These are phyloP conservation scores for Phaenicophaeus curvirostris DNA, from an alignment of 2,797 vertebrate species.

Conservation along the genomic window DNA sequence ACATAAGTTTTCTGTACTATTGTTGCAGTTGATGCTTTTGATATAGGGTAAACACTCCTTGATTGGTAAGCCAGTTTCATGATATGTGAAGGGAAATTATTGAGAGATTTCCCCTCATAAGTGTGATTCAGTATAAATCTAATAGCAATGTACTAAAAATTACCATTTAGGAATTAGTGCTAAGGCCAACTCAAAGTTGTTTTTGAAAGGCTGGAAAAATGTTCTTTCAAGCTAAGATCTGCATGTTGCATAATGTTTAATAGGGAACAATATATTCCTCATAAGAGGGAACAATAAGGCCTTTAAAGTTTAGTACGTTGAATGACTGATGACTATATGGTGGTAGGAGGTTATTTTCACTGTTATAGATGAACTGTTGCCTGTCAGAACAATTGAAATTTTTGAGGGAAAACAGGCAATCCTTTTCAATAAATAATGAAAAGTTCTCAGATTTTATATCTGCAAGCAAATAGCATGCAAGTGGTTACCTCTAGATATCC, in stretches of 20 bases:
- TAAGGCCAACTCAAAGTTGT: neutral
- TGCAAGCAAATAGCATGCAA: neutral
- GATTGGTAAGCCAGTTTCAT: neutral
- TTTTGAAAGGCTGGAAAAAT: slow-evolving; percentile 1
- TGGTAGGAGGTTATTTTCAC: neutral
- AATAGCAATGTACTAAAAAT: neutral
- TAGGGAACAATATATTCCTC: neutral
- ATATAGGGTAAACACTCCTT: neutral
- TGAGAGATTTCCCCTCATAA: neutral
- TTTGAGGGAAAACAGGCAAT: neutral
- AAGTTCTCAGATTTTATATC: neutral
- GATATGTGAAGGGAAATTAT: neutral
- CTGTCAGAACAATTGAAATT: neutral
- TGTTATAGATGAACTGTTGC: neutral
- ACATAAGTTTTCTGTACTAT: neutral
- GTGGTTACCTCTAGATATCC: neutral
- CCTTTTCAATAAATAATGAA: slow-evolving; percentile 5
- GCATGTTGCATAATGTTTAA: neutral
- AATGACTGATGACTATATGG: neutral
- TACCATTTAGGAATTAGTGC: neutral
- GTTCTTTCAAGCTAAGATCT: neutral
- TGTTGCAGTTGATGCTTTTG: neutral
- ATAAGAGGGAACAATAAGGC: neutral
- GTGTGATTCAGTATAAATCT: neutral
- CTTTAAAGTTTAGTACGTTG: neutral